Evolutionary conservation across 2,797 vertebrate genomes (phyloP).

Genomic region (Allobates femoralis): DNA sequence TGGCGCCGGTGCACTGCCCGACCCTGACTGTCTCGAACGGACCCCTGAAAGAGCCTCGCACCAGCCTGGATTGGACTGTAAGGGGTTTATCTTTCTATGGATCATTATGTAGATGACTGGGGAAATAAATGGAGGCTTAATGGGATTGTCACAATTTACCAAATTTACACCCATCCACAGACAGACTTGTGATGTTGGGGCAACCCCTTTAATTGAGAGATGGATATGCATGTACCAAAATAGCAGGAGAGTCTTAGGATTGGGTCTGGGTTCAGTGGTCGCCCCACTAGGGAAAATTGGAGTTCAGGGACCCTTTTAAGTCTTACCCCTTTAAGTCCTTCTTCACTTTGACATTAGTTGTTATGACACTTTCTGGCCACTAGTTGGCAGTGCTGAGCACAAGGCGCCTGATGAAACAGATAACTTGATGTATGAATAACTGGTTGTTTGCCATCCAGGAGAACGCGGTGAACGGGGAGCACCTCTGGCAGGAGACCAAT

Average conservation of each 20-base stretch:
- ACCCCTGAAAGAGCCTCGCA: conserved; percentile 89
- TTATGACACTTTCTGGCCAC: background rate
- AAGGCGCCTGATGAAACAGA: background rate
- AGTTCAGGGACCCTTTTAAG: too few relatives aligned
- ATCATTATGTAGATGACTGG: too few relatives aligned
- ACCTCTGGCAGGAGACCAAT: conserved; percentile 97
- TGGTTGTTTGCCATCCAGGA: conserved; percentile 77
- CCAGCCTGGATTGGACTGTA: conserved; percentile 94
- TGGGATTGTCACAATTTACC: background rate
- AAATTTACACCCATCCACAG: too few relatives aligned
- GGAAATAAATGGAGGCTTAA: background rate
- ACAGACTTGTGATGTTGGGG: too few relatives aligned
- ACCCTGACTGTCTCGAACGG: conserved; percentile 89
- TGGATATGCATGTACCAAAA: too few relatives aligned
- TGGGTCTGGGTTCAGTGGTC: too few relatives aligned
- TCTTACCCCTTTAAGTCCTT: background rate
- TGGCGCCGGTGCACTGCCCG: conserved; percentile 85
- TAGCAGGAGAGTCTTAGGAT: too few relatives aligned
- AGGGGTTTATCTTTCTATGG: conserved; percentile 66
- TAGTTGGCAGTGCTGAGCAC: background rate
- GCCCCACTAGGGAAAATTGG: too few relatives aligned
- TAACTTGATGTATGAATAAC: background rate
- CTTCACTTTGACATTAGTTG: background rate
- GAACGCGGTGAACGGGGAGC: conserved; percentile 93
- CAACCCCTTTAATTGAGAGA: too few relatives aligned